phyloP scores from a whole-genome alignment of 2,113 vertebrate genomes.

The Pyxicephalus adspersus region DNA sequence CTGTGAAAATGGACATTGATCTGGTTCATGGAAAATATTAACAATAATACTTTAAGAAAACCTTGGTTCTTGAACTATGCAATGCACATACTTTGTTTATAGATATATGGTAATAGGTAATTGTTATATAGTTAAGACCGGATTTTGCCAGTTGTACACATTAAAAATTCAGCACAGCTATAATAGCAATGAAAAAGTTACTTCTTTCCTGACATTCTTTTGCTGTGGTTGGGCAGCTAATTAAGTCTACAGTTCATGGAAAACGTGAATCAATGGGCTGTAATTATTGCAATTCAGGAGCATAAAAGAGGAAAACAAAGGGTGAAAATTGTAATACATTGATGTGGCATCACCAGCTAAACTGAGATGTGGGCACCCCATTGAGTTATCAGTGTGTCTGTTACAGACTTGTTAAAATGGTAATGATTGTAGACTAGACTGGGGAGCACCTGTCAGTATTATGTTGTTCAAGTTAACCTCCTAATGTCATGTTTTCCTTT shows the following conservation, averaged over 20 bases:
- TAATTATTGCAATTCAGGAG: slow-evolving; percentile 86
- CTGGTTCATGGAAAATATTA: no score
- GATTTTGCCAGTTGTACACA: no score
- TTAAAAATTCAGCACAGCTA: slow-evolving; percentile 67
- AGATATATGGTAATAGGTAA: no score
- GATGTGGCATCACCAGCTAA: slow-evolving; percentile 82
- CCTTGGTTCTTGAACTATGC: no score
- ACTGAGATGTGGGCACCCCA: slow-evolving; percentile 82
- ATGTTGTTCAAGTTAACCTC: slow-evolving; percentile 77
- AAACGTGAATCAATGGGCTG: slow-evolving; percentile 83
- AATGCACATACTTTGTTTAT: no score
- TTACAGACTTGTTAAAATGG: slow-evolving; percentile 85
- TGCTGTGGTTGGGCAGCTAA: slow-evolving; percentile 83
- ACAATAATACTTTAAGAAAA: no score
- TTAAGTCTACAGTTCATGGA: slow-evolving; percentile 84
- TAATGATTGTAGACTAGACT: slow-evolving; percentile 83
- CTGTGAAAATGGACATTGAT: no score
- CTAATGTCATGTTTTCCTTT: slow-evolving; percentile 67
- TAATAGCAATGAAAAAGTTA: slow-evolving; percentile 71
- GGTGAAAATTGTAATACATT: slow-evolving; percentile 84
- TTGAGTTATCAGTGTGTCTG: slow-evolving; percentile 82
- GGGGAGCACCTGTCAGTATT: slow-evolving; percentile 83
- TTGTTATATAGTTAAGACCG: no score
- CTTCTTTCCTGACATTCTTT: slow-evolving; percentile 76
- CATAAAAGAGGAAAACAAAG: slow-evolving; percentile 84